Evolutionary conservation across 1,140 invertebrate genomes (phyloP).

Genomic region (Triops cancriformis): DNA sequence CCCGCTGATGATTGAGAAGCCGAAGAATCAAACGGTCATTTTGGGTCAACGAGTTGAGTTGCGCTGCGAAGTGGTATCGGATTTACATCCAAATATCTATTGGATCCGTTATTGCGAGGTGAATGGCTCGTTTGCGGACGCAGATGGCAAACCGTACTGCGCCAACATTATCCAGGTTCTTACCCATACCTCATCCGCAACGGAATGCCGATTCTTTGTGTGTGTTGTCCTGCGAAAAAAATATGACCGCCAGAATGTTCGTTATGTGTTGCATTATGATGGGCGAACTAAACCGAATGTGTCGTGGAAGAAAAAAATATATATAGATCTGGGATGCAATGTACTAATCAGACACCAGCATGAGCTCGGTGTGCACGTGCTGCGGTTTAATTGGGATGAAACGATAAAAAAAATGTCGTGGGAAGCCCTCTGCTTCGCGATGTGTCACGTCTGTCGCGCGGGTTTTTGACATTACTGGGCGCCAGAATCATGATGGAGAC

Average conservation of each 20-base stretch:
- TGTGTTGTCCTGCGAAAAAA: not conserved
- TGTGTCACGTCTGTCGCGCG: too few species aligned
- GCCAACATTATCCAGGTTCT: slow-evolving; percentile 24
- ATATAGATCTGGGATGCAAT: not conserved
- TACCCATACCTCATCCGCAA: not conserved
- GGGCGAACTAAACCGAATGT: slow-evolving; percentile 5
- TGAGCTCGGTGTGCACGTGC: too few species aligned
- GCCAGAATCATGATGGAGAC: too few species aligned
- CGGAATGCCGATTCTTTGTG: not conserved
- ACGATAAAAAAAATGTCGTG: too few species aligned
- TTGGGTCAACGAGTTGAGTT: slow-evolving; percentile 58
- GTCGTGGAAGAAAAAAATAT: slow-evolving; percentile 6
- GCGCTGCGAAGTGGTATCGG: slow-evolving; percentile 63
- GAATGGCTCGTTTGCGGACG: slow-evolving; percentile 36
- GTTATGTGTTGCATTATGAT: too few species aligned
- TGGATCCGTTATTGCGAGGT: slow-evolving; percentile 58
- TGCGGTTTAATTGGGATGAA: too few species aligned
- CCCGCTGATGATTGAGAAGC: slow-evolving; percentile 63
- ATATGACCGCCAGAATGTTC: not conserved
- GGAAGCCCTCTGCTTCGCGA: too few species aligned
- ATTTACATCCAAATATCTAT: slow-evolving; percentile 60
- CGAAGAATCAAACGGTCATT: slow-evolving; percentile 59
- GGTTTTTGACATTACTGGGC: too few species aligned
- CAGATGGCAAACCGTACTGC: slow-evolving; percentile 35
- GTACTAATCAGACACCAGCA: not conserved